Base-by-base conservation (phyloP, 2,797 vertebrate genomes). In the Diplodus puntazzo region DNA sequence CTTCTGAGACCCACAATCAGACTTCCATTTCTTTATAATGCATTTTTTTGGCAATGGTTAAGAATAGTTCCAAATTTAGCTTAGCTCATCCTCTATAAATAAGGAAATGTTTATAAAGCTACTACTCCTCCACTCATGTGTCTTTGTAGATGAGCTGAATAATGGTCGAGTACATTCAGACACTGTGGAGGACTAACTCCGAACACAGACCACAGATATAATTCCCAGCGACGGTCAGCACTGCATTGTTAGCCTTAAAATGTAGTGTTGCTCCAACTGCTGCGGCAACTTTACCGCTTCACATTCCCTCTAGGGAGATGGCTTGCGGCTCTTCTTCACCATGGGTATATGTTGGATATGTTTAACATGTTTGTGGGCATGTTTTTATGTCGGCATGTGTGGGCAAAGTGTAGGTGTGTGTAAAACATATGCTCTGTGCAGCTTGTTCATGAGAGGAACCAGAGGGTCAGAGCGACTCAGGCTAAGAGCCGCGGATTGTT, bases 251-350 rank as follows among this genome's bases (percentile, higher is more conserved):
- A 64, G 46, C 61, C 6, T 1, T 59, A 59, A 45, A 50, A 62
- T 59, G 58, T 30, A 54, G 39, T 50, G 60, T 70, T 66, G 54
- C 59, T 79, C 21, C 61, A 57, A 61, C 34, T 54, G 3, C 54
- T 67, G 70, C 54, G 49, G 34, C 45, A 66, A 70, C 65, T 81
- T 78, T 49, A 68, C n/a, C 53, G 54, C 76, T 79, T 39, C 60
- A 43, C 66, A 61, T 72, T 77, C 69, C 64, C 61, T 57, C 52
- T 59, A 62, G 53, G 30, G 30, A 34, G 30, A 34, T 34, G 34
- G 34, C 34, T 34, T 34, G 34, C 8, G 7, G 34, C 30, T 23
- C 46, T 43, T 45, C 43, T 16, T 14, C 4, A 45, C 14, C 64
- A 68, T 50, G n/a, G 59, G 25, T 66, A 45, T 59, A 25, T 78